phyloP scores from a whole-genome alignment of 2,113 vertebrate genomes.

The Corvus moneduloides region DNA sequence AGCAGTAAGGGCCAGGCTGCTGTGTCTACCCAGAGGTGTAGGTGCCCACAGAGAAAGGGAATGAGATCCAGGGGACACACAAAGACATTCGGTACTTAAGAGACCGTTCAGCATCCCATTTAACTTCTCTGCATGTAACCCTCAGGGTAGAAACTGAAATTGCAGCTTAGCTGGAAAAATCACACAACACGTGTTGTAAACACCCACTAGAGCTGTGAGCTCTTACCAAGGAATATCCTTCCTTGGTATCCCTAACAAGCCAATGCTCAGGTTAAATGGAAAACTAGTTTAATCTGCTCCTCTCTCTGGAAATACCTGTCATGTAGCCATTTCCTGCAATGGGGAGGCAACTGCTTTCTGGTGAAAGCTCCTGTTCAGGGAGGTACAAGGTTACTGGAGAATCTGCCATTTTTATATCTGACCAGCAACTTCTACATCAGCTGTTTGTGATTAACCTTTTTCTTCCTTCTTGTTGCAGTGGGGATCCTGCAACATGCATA shows the following conservation, averaged over 20 bases:
- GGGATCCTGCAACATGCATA: too few species aligned
- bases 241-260: neutral
- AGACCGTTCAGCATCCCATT: neutral
- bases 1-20: neutral
- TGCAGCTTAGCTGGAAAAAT: neutral
- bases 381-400: neutral
- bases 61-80: neutral
- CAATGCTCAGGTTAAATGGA: neutral
- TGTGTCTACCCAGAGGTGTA: fast-evolving
- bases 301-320: neutral
- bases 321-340: neutral
- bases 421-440: neutral
- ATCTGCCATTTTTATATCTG: neutral
- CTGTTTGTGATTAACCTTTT: neutral
- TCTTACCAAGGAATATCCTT: neutral
- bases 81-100: neutral
- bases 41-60: neutral
- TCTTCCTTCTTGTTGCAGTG: neutral
- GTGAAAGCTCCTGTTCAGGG: neutral
- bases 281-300: neutral
- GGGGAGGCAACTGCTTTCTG: neutral
- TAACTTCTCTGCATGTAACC: neutral
- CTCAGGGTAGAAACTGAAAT: neutral
- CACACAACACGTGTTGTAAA: fast-evolving
- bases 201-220: neutral